Conservation (phyloP, 2,797 vertebrate species). For the Danio tinwini region DNA sequence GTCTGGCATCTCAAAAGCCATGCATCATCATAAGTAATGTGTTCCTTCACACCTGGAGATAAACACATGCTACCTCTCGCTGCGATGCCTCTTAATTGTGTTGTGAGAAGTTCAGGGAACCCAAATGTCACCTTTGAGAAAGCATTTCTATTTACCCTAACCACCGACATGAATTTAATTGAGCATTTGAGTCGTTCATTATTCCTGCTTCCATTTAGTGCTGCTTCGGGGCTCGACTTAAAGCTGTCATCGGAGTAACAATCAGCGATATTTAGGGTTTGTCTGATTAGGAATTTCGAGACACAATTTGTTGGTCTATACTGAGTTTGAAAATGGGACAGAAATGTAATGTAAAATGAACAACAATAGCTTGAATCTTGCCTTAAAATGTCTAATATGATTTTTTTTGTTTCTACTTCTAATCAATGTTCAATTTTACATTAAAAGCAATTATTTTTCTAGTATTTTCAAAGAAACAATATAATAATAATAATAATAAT, state of each 20-base stretch:
- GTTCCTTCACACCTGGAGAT: conserved; percentile 70
- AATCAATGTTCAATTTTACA: too few relatives aligned
- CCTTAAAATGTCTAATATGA: too few relatives aligned
- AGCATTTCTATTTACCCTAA: conserved; percentile 55
- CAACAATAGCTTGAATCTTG: too few relatives aligned
- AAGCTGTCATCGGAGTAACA: conserved; percentile 16
- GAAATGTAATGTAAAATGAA: too few relatives aligned
- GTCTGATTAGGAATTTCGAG: not conserved
- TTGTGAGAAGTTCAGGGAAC: conserved; percentile 59
- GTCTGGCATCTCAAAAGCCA: conserved; percentile 78
- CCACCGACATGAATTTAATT: conserved; percentile 45
- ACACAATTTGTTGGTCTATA: not conserved
- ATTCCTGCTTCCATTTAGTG: conserved; percentile 20
- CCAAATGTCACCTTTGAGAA: conserved; percentile 62
- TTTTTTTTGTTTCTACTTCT: too few relatives aligned
- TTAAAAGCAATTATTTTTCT: too few relatives aligned
- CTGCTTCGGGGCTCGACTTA: conserved; percentile 26
- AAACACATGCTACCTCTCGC: conserved; percentile 64
- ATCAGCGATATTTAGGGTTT: not conserved
- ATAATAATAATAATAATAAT: too few relatives aligned
- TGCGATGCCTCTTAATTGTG: conserved; percentile 60
- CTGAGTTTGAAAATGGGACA: not conserved
- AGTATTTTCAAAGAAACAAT: too few relatives aligned
- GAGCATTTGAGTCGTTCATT: conserved; percentile 37
- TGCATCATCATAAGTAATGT: conserved; percentile 74